These are phyloP conservation scores for Pseudomyrmex flavicornis DNA, from an alignment of 1,140 invertebrate species.

Conservation along the genomic window DNA sequence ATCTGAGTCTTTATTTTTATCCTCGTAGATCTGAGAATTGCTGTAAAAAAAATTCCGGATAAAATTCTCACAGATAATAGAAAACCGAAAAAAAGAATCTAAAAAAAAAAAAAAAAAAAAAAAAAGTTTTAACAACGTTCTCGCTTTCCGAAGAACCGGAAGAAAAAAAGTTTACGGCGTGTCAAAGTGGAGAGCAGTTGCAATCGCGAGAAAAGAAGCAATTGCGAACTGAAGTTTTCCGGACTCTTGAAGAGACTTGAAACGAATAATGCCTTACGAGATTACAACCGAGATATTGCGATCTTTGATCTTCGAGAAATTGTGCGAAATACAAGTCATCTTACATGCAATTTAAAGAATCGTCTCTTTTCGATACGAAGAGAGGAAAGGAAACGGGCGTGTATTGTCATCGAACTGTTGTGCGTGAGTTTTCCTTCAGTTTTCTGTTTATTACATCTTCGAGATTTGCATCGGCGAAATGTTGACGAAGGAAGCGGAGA, in stretches of 20 bases:
- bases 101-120: background rate
- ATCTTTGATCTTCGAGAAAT: slow-evolving; percentile 48
- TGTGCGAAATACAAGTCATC: slow-evolving; percentile 36
- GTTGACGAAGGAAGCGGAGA: background rate
- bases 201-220: slow-evolving; percentile 25
- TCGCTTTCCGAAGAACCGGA: slow-evolving; percentile 32
- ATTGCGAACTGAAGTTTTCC: slow-evolving; percentile 38
- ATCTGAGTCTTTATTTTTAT: background rate
- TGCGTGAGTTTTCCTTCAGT: background rate
- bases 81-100: background rate
- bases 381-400: background rate
- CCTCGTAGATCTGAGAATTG: background rate
- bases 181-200: slow-evolving; percentile 3
- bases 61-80: slow-evolving; percentile 5
- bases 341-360: slow-evolving; percentile 45
- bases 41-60: background rate
- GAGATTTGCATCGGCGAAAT: background rate
- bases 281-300: slow-evolving; percentile 36
- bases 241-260: slow-evolving; percentile 5
- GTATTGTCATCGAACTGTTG: slow-evolving; percentile 28
- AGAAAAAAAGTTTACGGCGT: slow-evolving; percentile 12
- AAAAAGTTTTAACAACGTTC: slow-evolving; percentile 49
- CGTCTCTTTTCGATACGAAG: background rate
- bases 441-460: slow-evolving; percentile 46
- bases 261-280: slow-evolving; percentile 44